Evolutionary conservation across 2,888 invertebrate genomes (phyloP).

Genomic region (Silvanus unidentatus): DNA sequence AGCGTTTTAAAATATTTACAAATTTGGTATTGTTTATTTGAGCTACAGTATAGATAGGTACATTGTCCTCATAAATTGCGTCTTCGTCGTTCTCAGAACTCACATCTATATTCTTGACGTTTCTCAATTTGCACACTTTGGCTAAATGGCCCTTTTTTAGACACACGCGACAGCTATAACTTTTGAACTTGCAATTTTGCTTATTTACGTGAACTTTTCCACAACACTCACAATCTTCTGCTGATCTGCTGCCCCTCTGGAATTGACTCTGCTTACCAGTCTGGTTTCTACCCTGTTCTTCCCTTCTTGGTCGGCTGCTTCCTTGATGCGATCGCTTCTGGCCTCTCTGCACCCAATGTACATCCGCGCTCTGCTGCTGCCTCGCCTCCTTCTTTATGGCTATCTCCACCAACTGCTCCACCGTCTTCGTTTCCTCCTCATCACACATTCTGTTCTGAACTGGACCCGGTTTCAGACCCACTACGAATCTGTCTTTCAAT

Average conservation of each 20-base stretch:
- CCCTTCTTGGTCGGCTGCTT: no score
- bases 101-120: background rate
- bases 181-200: background rate
- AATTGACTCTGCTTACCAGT: background rate
- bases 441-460: slow-evolving; percentile 2
- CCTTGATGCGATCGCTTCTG: background rate
- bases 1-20: background rate
- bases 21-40: background rate
- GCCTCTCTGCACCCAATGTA: slow-evolving; percentile 1
- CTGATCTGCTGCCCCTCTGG: no score
- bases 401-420: slow-evolving; percentile 3
- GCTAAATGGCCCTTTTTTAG: background rate
- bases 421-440: background rate
- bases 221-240: background rate
- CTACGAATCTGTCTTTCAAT: slow-evolving; percentile 7
- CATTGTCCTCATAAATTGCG: background rate
- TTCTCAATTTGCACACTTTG: background rate
- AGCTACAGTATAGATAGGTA: background rate
- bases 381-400: slow-evolving; percentile 1
- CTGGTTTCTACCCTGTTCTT: background rate
- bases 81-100: background rate
- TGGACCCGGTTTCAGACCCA: slow-evolving; percentile 3
- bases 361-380: background rate
- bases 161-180: background rate
- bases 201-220: background rate